These are phyloP conservation scores for Monodelphis domestica DNA, from an alignment of 2,797 vertebrate species.

Conservation along the genomic window DNA sequence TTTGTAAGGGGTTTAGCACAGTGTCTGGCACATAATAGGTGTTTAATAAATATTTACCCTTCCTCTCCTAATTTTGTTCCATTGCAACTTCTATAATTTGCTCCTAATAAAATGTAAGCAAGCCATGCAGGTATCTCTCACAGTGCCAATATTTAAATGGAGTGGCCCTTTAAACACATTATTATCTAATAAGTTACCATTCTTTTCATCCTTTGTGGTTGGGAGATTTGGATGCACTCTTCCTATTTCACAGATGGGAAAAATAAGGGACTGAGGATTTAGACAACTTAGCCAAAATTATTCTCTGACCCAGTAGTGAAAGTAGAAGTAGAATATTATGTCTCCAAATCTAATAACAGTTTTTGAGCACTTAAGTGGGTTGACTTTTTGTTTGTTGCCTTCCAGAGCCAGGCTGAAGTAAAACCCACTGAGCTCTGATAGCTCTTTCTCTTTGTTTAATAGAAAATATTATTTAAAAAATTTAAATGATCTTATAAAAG, in stretches of 20 bases:
- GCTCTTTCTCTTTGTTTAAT: neutral
- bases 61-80: neutral
- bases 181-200: neutral
- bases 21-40: neutral
- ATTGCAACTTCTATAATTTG: neutral
- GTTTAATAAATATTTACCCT: neutral
- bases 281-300: neutral
- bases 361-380: neutral
- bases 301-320: neutral
- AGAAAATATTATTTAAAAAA: neutral
- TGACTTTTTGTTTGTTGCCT: neutral
- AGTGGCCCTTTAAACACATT: neutral
- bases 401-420: neutral
- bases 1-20: neutral
- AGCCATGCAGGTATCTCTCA: neutral
- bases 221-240: neutral
- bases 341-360: neutral
- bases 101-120: neutral
- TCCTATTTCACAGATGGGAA: neutral
- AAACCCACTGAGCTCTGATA: neutral
- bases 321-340: neutral
- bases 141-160: neutral
- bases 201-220: neutral
- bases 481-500: neutral
- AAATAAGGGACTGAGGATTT: neutral